Evolutionary conservation across 2,888 invertebrate species (phyloP), one percentile per base, ranked within the genome.

Genomic region (Tetanocera ferruginea): DNA sequence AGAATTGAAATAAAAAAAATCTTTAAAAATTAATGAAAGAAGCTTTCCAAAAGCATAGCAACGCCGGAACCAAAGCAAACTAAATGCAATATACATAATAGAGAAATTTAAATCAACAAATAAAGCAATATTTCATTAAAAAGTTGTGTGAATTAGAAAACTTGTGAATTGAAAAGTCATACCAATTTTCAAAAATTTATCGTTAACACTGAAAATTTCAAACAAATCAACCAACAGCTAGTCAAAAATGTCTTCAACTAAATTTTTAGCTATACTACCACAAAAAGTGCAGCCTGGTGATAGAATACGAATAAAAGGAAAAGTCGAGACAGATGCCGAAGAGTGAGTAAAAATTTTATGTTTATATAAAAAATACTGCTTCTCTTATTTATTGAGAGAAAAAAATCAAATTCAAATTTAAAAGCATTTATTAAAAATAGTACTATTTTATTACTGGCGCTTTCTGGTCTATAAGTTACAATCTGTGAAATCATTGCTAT

Each of bases 271-370:
- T 62, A 80, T 85, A 57, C 77, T 89, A 57, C 89, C 89, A 43
- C 79, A 84, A 80, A 77, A 79, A 71, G 52, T 85, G 73, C 60
- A 83, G 80, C 73, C 81, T 37, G 84, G 88, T 31, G 86, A 85
- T 67, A 87, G 87, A 79, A 75, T 89, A 51, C 75, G 84, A 31
- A 81, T 89, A 31, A 86, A 83, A 79, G 89, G 88, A 71, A 84
- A 81, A 71, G 79, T 89, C 28, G 81, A 79, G 62, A 81, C 84
- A 31, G 76, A 84, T 66, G 86, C 89, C 34, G 79, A 86, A 78
- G 85, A 89, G 89, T 89, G 85, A 88, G 89, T 88, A 52, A 14
- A 17, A 62, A 11, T n/a, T 23, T 55, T 43, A n/a, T 14, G 43
- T 43, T 43, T 43, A 43, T 43, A 11, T 11, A 6, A 43, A 43